These are phyloP conservation scores for Meandrina meandrites DNA, from an alignment of 92 coral and sea anemone genomes.

Conservation along the genomic window DNA sequence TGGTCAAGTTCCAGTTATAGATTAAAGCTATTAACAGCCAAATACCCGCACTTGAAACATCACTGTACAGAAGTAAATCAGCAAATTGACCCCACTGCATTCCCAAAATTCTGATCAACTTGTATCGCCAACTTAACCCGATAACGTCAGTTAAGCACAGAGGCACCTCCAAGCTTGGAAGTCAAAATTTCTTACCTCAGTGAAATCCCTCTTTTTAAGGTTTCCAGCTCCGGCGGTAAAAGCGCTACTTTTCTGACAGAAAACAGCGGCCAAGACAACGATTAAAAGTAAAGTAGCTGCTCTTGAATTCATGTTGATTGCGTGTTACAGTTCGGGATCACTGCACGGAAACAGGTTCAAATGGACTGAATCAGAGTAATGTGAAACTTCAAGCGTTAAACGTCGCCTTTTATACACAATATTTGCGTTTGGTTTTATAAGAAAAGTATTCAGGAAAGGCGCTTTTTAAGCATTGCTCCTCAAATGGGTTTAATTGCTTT, in stretches of 20 bases:
- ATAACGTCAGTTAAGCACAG: neutral
- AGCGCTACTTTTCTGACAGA: conserved; percentile 22
- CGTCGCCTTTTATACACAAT: conserved; percentile 5
- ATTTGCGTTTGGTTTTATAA: neutral
- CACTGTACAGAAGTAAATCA: neutral
- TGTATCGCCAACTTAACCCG: neutral
- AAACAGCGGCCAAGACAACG: neutral
- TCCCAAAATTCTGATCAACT: neutral
- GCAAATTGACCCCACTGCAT: neutral
- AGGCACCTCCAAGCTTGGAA: neutral
- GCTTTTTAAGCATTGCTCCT: conserved; percentile 8
- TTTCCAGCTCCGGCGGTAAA: conserved; percentile 44
- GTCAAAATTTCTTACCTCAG: conserved; percentile 12
- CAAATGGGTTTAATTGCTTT: conserved; percentile 18
- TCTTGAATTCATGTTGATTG: conserved; percentile 14
- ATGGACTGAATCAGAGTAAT: neutral
- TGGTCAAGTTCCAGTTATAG: neutral
- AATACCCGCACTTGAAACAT: neutral
- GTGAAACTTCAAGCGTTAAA: neutral
- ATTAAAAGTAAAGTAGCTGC: neutral
- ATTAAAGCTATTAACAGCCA: neutral
- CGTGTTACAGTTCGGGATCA: neutral
- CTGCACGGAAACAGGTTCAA: neutral
- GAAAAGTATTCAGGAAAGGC: neutral
- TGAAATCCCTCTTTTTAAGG: conserved; percentile 28